A percentile compares a stretch with the other conserved stretches of the same genome.
Conservation (phyloP, 2,888 invertebrate genomes). For the Harmothoe impar region DNA sequence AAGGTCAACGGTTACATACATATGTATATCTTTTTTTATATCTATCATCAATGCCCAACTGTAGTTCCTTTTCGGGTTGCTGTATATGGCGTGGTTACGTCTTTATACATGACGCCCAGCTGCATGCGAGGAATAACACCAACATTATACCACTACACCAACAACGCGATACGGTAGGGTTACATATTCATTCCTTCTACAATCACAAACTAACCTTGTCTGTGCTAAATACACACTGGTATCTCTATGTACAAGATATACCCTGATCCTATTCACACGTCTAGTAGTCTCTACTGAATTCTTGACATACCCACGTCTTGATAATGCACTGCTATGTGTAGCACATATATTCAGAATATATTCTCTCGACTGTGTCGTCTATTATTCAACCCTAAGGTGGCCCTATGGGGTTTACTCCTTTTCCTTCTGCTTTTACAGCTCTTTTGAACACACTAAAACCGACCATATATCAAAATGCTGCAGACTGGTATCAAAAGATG, state of each 20-base stretch:
- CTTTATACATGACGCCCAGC: not conserved
- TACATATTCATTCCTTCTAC: not conserved
- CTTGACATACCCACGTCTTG: no score
- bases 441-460: not conserved
- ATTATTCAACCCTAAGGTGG: no score
- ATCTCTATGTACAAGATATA: slow-evolving; percentile 7
- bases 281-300: no score
- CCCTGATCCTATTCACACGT: no score
- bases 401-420: no score
- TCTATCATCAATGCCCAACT: slow-evolving; percentile 11
- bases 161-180: not conserved
- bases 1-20: not conserved
- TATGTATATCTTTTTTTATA: not conserved
- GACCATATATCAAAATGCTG: not conserved
- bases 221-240: not conserved
- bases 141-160: not conserved
- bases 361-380: no score
- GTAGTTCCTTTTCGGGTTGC: not conserved
- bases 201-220: not conserved
- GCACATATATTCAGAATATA: no score
- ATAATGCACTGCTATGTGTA: no score
- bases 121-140: not conserved
- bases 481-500: slow-evolving; percentile 38
- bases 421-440: no score
- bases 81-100: not conserved